phyloP scores from a whole-genome alignment of 2,113 vertebrate species.

The Formicarius rufipectus region DNA sequence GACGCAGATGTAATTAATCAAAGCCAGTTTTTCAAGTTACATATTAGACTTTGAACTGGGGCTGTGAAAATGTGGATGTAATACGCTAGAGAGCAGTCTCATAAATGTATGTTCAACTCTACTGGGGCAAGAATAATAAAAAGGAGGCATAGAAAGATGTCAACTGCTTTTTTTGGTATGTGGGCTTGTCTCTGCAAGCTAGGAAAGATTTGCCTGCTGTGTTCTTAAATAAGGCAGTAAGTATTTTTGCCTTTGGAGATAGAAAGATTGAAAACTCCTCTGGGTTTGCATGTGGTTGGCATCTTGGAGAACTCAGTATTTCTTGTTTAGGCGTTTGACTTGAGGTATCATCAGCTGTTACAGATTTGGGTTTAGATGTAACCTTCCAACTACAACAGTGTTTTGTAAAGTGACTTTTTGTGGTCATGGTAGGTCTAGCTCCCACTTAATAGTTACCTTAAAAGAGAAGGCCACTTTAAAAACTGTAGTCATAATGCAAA shows the following conservation, averaged over 20 bases:
- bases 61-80: background rate
- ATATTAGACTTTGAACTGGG: background rate
- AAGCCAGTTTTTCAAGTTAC: background rate
- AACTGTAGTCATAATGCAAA: background rate
- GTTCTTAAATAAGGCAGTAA: background rate
- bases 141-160: background rate
- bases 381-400: background rate
- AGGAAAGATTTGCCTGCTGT: background rate
- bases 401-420: background rate
- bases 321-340: background rate
- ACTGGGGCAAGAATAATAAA: background rate
- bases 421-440: background rate
- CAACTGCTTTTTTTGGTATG: background rate
- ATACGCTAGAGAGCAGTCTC: background rate
- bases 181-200: background rate
- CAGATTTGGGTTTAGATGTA: background rate
- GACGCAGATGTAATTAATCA: background rate
- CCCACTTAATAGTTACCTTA: background rate
- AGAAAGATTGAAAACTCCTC: background rate
- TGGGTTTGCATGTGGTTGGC: background rate
- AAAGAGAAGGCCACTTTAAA: background rate
- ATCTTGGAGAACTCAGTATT: background rate
- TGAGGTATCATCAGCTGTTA: background rate
- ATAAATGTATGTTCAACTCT: background rate
- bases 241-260: background rate